Percentiles rank a stretch among this genome's conserved stretches.
These are phyloP conservation scores for Adineta ricciae DNA, from an alignment of 2,888 invertebrate genomes.

Conservation along the genomic window DNA sequence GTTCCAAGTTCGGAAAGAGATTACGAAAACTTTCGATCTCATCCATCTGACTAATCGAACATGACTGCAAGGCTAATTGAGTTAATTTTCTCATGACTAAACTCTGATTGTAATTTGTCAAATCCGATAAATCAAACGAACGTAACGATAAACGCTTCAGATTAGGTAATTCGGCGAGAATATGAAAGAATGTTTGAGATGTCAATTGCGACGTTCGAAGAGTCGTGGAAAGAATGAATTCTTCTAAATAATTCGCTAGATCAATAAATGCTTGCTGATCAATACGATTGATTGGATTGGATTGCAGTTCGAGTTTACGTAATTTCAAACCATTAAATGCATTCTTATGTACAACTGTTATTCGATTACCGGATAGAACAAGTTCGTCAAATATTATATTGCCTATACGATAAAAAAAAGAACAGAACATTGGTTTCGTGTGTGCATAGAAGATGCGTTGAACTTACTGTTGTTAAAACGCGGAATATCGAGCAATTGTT, in stretches of 20 bases:
- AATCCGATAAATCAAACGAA: slow-evolving; percentile 2
- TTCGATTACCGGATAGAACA: slow-evolving; percentile 30
- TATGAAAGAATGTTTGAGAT: neutral
- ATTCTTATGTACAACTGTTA: slow-evolving; percentile 18
- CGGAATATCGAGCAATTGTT: slow-evolving; percentile 25
- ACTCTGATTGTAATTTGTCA: neutral
- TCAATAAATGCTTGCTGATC: slow-evolving; percentile 28
- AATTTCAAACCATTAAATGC: slow-evolving; percentile 32
- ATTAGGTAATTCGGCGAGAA: neutral
- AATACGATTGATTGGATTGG: slow-evolving; percentile 28
- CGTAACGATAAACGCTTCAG: slow-evolving; percentile 19
- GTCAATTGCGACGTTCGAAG: neutral
- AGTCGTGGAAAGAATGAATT: slow-evolving; percentile 23
- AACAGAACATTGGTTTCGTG: no score
- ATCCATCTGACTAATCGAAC: neutral
- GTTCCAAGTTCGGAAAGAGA: slow-evolving; percentile 12
- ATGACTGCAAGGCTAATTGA: neutral
- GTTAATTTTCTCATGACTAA: neutral
- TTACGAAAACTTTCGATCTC: neutral
- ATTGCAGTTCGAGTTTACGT: slow-evolving; percentile 26
- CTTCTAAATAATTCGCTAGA: slow-evolving; percentile 34
- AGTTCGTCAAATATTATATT: slow-evolving; percentile 33
- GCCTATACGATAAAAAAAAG: neutral
- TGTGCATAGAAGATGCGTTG: no score
- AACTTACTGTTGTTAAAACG: slow-evolving; percentile 23